Percentiles rank a stretch among this genome's conserved stretches.
phyloP scores from a whole-genome alignment of 2,113 vertebrate species.

The Cynoglossus semilaevis region DNA sequence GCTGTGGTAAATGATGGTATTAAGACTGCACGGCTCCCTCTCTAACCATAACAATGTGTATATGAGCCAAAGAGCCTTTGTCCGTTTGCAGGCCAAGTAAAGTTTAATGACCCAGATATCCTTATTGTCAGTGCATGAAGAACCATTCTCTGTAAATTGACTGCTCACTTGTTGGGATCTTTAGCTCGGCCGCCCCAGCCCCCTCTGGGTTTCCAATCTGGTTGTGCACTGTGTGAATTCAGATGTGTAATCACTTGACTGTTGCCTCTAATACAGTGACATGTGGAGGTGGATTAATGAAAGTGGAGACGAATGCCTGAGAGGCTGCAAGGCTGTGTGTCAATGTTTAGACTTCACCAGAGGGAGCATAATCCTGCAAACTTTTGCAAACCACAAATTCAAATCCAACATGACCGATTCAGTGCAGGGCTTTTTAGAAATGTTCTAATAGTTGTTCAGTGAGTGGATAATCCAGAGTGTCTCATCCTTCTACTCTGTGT shows the following conservation, averaged over 20 bases:
- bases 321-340: neutral
- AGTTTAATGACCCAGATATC: constrained; percentile 30
- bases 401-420: constrained; percentile 45
- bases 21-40: neutral
- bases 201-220: constrained; percentile 29
- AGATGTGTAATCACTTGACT: constrained; percentile 70
- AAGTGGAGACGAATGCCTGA: constrained; percentile 17
- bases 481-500: constrained; percentile 29
- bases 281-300: constrained; percentile 51
- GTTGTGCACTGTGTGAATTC: constrained; percentile 46
- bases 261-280: constrained; percentile 66
- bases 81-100: constrained; percentile 2
- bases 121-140: neutral
- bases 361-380: neutral
- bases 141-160: constrained; percentile 20
- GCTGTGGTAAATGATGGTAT: constrained; percentile 33
- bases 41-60: neutral
- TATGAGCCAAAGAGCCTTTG: constrained; percentile 3
- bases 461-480: constrained; percentile 42
- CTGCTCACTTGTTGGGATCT: constrained; percentile 17
- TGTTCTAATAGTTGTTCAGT: constrained; percentile 44
- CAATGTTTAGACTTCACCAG: neutral
- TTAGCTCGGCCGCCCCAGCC: constrained; percentile 29
- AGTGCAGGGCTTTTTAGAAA: constrained; percentile 25
- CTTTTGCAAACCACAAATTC: neutral